Evolutionary conservation across 2,797 vertebrate species (phyloP).

Genomic region (Channa striata): DNA sequence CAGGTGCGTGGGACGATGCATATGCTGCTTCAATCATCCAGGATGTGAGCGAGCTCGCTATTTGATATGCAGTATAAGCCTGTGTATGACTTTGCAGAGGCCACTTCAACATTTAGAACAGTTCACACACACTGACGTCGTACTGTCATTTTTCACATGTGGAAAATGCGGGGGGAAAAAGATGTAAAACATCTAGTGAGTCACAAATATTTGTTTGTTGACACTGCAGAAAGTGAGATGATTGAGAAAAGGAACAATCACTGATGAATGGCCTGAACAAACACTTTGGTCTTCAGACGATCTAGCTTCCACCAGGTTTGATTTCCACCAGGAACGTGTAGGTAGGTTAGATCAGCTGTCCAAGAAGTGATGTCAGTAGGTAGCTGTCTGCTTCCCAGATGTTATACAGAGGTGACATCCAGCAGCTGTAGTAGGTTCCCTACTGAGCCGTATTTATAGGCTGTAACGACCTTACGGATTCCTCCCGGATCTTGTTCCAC

Average conservation of each 20-base stretch:
- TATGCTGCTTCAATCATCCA: conserved; percentile 51
- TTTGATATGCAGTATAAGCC: conserved; percentile 44
- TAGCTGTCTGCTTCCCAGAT: too few relatives aligned
- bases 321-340: too few relatives aligned
- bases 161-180: not conserved
- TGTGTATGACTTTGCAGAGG: conserved; percentile 10
- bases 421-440: too few relatives aligned
- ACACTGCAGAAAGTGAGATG: conserved; percentile 4
- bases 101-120: conserved; percentile 25
- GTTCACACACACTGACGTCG: conserved; percentile 16
- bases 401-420: too few relatives aligned
- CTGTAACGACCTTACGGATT: too few relatives aligned
- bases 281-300: not conserved
- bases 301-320: not conserved
- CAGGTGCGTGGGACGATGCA: conserved; percentile 30
- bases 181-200: conserved; percentile 17
- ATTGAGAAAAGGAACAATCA: not conserved
- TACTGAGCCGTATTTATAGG: too few relatives aligned
- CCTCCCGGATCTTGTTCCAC: too few relatives aligned
- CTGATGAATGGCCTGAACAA: not conserved
- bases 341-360: not conserved
- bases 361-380: too few relatives aligned
- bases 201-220: conserved; percentile 16
- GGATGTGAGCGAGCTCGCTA: conserved; percentile 34
- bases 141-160: not conserved